Base-by-base conservation (phyloP, 2,888 invertebrate genomes). In the Isoperla grammatica region DNA sequence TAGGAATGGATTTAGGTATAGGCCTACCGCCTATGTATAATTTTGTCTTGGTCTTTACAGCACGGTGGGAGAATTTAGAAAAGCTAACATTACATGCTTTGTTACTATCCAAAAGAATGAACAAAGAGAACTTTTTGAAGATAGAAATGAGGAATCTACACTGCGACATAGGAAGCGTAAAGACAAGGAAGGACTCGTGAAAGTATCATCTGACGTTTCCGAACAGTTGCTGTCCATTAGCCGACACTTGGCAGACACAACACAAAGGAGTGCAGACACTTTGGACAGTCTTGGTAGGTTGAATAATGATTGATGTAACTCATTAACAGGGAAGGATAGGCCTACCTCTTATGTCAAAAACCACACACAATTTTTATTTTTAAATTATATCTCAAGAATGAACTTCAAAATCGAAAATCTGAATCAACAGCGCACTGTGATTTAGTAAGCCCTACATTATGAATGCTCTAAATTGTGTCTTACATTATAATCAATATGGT, bases 211-310 rank as follows among this genome's bases (percentile, higher is more conserved):
- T 67, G 87, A 86, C 72, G 86, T 94, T 0, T 94, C 95, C 0
- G 92, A 94, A 68, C 90, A 88, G 71, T 77, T 95, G 70, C 73
- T 93, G 57, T 85, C 89, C 39, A 88, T 95, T 65, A 92, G 93
- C 65, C 81, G 90, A 65, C 88, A 90, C 71, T 78, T 96, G 66
- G 88, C 93, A 0, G 89, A 90, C 67, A 94, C 95, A 1, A 89
- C 92, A 12, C 85, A 91, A 69, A 83, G 87, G 69, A 94, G 94
- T 75, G 91, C 92, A 54, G 83, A 86, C 53, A 93, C 95, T 0
- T 77, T 95, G 62, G 90, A 91, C 62, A 86, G 83, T 15, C 76
- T 97, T 64, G 75, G 82, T 79, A 71, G 69, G 69, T 59, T 2
- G 13, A 54, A 19, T 43, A 45, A 2, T 35, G n/a, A 46, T 13